Evolutionary conservation across 1,140 invertebrate genomes (phyloP), one percentile per base, ranked within the genome.

Genomic region (Listronotus bonariensis): DNA sequence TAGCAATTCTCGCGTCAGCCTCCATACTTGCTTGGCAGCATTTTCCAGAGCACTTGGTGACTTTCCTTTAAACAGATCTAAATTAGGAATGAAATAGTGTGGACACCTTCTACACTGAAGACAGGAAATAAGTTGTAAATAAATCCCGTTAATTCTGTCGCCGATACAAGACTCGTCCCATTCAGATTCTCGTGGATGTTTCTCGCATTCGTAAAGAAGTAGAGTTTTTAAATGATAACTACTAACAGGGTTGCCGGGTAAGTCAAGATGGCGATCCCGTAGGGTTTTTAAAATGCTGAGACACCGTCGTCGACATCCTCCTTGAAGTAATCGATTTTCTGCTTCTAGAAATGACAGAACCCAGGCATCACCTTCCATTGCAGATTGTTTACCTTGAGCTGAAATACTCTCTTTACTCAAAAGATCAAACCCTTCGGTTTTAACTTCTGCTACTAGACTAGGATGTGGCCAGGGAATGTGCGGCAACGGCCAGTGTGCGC

Each of bases 321-420:
- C 92, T 76, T 89, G 86, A 17, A 97, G 79, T 12, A 97, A 83
- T 43, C 92, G 81, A 73, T 92, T 90, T 79, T 97, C 95, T 1
- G 93, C 93, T 71, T 95, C 92, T 42, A 85, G 85, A 81, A 97
- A 97, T 8, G 89, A 92, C 70, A 97, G 82, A 7, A 95, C 90
- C 95, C 95, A 97, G 10, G 95, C 93, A 77, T 97, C 95, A 6
- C 95, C 95, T 80, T 97, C 95, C 85, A 96, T 94, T 5, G 92
- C 91, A 0, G 89, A 90, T 75, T 94, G 92, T 77, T 95, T 95
- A 54, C 92, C 92, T 76, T 89, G 88, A 65, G 89, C 82, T 0
- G 87, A 84, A 5, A 89, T 82, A 74, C 88, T 87, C 80, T 97
- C 95, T 79, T 93, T 94, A 64, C 91, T 93, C 8, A 97, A 79